Percentiles rank a stretch among this genome's conserved stretches.
Conservation (phyloP, 2,888 invertebrate species). For the Alviniconcha strummeri region DNA sequence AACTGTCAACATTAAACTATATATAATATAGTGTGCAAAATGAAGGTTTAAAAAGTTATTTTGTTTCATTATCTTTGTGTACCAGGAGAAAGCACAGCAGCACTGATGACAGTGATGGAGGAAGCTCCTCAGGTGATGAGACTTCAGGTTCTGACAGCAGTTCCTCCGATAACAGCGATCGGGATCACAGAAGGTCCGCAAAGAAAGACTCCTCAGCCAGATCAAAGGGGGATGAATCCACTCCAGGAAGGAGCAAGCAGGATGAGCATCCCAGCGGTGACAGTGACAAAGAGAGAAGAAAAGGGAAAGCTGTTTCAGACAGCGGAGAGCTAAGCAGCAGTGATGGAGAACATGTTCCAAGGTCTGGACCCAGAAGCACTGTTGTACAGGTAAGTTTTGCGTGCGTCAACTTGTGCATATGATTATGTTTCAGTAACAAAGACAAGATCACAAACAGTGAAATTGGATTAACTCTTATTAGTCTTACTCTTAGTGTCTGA, state of each 20-base stretch:
- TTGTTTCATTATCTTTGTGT: too few species aligned
- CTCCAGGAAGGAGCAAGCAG: neutral
- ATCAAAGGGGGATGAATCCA: neutral
- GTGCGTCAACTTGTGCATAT: too few species aligned
- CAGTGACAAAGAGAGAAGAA: conserved; percentile 6
- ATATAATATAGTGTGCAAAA: too few species aligned
- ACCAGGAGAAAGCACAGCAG: conserved; percentile 33
- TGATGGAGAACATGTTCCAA: conserved; percentile 25
- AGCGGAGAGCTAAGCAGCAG: conserved; percentile 29
- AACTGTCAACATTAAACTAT: too few species aligned
- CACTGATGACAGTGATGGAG: conserved; percentile 34
- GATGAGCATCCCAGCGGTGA: conserved; percentile 9
- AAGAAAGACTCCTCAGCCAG: conserved; percentile 3
- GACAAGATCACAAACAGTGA: too few species aligned
- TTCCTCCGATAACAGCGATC: neutral
- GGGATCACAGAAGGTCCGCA: neutral
- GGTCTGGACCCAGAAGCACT: conserved; percentile 30
- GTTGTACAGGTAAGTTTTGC: conserved; percentile 21
- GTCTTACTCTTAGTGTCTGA: too few species aligned
- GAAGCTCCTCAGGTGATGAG: conserved; percentile 35
- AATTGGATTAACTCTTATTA: too few species aligned
- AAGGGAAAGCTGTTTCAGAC: conserved; percentile 17
- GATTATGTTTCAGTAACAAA: too few species aligned
- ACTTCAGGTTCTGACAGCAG: conserved; percentile 22
- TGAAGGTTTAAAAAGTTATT: too few species aligned